Percentiles rank a stretch among this genome's conserved stretches.
Evolutionary conservation across 2,888 invertebrate genomes (phyloP).

Genomic region (Pollenia griseotomentosa): DNA sequence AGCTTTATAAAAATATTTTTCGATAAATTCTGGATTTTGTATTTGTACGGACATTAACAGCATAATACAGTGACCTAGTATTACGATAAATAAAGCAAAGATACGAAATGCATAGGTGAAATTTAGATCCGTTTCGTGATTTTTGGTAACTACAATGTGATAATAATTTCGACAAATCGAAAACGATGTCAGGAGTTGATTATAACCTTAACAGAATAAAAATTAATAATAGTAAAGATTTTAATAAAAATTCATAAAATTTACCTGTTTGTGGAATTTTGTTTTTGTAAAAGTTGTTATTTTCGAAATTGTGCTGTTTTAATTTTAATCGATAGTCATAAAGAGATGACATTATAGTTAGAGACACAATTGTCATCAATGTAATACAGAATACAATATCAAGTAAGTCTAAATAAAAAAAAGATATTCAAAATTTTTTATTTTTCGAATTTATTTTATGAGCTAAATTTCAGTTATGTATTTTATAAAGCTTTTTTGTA

Average conservation of each 20-base stretch:
- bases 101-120: slow-evolving; percentile 80
- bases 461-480: no score
- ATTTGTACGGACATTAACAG: slow-evolving; percentile 77
- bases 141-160: slow-evolving; percentile 72
- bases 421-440: background rate
- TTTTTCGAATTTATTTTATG: no score
- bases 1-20: slow-evolving; percentile 76
- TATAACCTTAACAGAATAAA: slow-evolving; percentile 18
- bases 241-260: background rate
- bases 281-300: slow-evolving; percentile 75
- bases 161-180: slow-evolving; percentile 81
- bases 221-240: background rate
- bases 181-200: slow-evolving; percentile 76
- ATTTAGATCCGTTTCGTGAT: slow-evolving; percentile 74
- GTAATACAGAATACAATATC: slow-evolving; percentile 75
- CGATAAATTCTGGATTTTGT: slow-evolving; percentile 80
- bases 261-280: slow-evolving; percentile 67
- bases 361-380: slow-evolving; percentile 52
- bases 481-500: no score
- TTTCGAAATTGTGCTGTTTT: slow-evolving; percentile 23
- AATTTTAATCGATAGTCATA: slow-evolving; percentile 77
- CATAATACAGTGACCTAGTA: slow-evolving; percentile 77
- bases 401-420: slow-evolving; percentile 74
- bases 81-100: slow-evolving; percentile 78
- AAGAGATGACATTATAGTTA: slow-evolving; percentile 60